phyloP scores from a whole-genome alignment of 2,888 invertebrate genomes.

The Drosophila algonquin region DNA sequence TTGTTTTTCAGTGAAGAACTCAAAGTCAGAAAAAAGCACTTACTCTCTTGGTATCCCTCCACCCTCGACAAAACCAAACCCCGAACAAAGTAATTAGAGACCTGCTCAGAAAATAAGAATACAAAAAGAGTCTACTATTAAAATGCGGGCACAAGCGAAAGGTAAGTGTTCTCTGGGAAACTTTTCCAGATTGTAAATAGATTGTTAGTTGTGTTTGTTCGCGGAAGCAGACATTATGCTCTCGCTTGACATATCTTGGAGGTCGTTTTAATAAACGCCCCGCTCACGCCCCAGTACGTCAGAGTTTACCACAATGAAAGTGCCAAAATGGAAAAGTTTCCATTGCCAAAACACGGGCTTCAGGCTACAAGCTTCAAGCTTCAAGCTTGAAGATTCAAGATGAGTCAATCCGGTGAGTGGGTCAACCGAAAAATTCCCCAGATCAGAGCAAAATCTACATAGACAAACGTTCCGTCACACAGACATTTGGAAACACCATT shows the following conservation, averaged over 20 bases:
- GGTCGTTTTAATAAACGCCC: slow-evolving; percentile 48
- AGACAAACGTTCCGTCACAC: neutral
- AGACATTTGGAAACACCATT: neutral
- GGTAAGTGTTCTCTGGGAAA: slow-evolving; percentile 35
- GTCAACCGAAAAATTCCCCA: neutral
- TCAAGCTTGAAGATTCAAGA: neutral
- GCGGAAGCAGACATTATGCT: slow-evolving; percentile 36
- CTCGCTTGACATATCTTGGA: slow-evolving; percentile 44
- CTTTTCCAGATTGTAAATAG: slow-evolving; percentile 22
- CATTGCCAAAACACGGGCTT: slow-evolving; percentile 26
- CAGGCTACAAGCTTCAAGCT: slow-evolving; percentile 3
- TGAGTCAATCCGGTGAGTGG: slow-evolving; percentile 28
- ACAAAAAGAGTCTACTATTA: slow-evolving; percentile 40
- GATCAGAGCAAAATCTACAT: neutral
- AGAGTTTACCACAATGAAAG: slow-evolving; percentile 30
- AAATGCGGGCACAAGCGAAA: slow-evolving; percentile 23
- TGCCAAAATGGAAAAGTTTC: slow-evolving; percentile 49
- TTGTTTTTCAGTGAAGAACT: slow-evolving; percentile 14
- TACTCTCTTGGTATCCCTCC: slow-evolving; percentile 43
- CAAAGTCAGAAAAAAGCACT: slow-evolving; percentile 63
- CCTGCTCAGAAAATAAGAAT: slow-evolving; percentile 30
- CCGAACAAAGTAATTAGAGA: slow-evolving; percentile 70
- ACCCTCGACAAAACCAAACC: slow-evolving; percentile 8
- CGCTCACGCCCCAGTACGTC: neutral
- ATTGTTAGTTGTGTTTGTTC: slow-evolving; percentile 28